Evolutionary conservation across 2,888 invertebrate species (phyloP), one percentile per base, ranked within the genome.

Genomic region (Pseudeuparius sepicola): DNA sequence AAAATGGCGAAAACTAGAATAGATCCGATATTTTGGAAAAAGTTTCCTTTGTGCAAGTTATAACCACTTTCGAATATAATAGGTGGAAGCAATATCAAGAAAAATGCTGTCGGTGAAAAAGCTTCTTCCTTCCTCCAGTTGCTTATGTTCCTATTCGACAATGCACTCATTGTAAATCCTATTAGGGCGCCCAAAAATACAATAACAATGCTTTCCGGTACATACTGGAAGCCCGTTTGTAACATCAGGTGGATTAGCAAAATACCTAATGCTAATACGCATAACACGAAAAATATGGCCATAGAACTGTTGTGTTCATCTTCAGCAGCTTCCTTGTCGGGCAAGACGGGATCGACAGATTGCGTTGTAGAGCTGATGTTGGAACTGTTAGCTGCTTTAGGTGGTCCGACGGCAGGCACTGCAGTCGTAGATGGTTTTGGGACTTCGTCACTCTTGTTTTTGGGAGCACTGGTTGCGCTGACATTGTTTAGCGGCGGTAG

Each of bases 31-130:
- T 98, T 98, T 65, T 97, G 93, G 54, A 87, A 88, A 54, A 87
- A 88, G 54, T 88, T 87, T 44, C 94, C 96, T 65, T 98, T 98
- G 55, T 98, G 97, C 40, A 98, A 71, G 69, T 97, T 98, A 59
- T 97, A 98, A 3, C 97, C 97, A 3, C 94, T 94, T 64, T 98
- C 98, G 67, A 98, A 98, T 51, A 98, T 98, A 36, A 98, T 98
- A 1, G 98, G 98, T 6, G 98, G 98, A 33, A 98, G 64, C 1
- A 98, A 71, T 2, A 98, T 87, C 33, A 98, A 71, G 57, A 98
- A 98, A 62, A 98, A 98, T 13, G 96, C 90, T 12, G 96, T 98
- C 0, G 98, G 97, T 4, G 94, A 93, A 57, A 98, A 94, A 0
- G 94, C 90, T 64, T 98, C 97, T 59, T 96, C 96, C 59, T 92